Evolutionary conservation across 2,113 vertebrate species (phyloP), one percentile per base, ranked within the genome.

Genomic region (Morone saxatilis): DNA sequence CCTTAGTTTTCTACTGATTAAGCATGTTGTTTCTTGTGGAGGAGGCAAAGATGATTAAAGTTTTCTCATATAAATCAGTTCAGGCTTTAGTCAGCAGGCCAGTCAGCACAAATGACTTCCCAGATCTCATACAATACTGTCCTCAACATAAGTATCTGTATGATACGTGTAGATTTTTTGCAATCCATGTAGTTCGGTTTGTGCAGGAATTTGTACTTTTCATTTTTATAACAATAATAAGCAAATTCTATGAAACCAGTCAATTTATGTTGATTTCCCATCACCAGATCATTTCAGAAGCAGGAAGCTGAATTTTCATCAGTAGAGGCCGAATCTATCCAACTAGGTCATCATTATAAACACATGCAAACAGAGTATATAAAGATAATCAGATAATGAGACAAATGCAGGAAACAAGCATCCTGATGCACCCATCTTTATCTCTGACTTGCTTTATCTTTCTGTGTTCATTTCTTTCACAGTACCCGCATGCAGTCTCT

Each of bases 401-500:
- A 47, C 12, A 47, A 13, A 47, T 47, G 45, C 45, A 47, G 45
- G 31, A 31, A 31, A 31, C 31, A 31, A 31, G 31, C 31, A 31
- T 31, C 31, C 31, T 31, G 31, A 31, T 31, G 31, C 31, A 31
- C 31, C 31, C 31, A 31, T 31, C 31, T 31, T 31, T 4, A 31
- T 31, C 31, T 31, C 20, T 36, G 17, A n/a, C 13, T 17, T 20
- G 5, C 8, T 38, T 8, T 20, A 1, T 71, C 31, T 19, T 36
- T 43, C 68, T 60, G 67, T 48, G 20, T 76, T 72, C 63, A n/a
- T 86, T 45, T 71, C 11, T 68, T 7, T 54, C 10, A 4, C 89
- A 85, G 65, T 80, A 93, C 40, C 83, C 97, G 97, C 76, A 94
- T 96, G 91, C 96, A 97, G 83, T 92, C 97, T 17, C 97, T 99